Conservation (phyloP, 2,797 vertebrate species). For the Cyclopterus lumpus region DNA sequence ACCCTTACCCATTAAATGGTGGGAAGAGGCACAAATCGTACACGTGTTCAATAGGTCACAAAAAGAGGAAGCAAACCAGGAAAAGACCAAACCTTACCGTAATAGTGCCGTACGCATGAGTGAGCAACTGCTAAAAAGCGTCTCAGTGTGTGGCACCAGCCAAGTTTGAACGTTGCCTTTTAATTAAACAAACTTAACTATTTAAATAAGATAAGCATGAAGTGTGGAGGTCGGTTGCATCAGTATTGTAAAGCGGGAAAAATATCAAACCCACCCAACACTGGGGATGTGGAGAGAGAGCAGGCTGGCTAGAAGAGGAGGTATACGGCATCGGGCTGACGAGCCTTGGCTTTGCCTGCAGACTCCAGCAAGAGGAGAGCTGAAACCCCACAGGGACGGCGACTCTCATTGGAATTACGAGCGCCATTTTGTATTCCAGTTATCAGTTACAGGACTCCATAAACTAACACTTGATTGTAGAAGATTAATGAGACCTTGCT, state of each 20-base stretch:
- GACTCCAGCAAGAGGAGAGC: neutral
- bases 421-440: conserved; percentile 16
- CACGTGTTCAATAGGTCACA: neutral
- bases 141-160: neutral
- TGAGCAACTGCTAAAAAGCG: neutral
- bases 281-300: neutral
- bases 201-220: conserved; percentile 19
- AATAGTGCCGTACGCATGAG: neutral
- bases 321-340: too few relatives aligned
- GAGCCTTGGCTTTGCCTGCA: conserved; percentile 4
- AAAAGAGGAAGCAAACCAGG: conserved; percentile 3
- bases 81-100: neutral
- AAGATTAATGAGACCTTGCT: neutral
- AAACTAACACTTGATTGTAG: neutral
- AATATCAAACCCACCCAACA: conserved; percentile 5
- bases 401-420: neutral
- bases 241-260: neutral
- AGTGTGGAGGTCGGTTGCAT: conserved; percentile 7
- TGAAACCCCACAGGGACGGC: neutral
- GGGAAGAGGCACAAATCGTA: neutral
- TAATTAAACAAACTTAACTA: conserved; percentile 19
- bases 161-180: neutral
- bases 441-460: neutral
- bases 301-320: neutral
- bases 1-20: neutral